Percentiles rank a stretch among this genome's conserved stretches.
These are phyloP conservation scores for Eupelmus urozonus DNA, from an alignment of 2,888 invertebrate species.

Conservation along the genomic window DNA sequence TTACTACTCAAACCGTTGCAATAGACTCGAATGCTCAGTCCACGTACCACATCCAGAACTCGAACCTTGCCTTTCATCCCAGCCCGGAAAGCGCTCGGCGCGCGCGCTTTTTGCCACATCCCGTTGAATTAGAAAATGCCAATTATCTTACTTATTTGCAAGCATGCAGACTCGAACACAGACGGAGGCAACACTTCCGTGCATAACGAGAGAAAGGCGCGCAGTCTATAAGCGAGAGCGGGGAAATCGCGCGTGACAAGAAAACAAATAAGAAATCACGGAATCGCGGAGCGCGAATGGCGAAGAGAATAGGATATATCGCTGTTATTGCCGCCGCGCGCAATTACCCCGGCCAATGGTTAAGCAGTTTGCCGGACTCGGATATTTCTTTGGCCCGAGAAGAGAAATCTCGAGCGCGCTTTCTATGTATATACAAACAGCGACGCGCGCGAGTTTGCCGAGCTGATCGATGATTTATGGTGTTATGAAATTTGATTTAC, in stretches of 20 bases:
- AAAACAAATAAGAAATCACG: conserved; percentile 45
- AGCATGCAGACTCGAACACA: not conserved
- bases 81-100: no score
- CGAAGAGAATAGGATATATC: conserved; percentile 35
- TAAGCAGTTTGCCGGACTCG: not conserved
- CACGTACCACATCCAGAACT: no score
- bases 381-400: conserved; percentile 29
- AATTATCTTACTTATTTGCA: conserved; percentile 20
- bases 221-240: no score
- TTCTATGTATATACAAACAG: conserved; percentile 33
- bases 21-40: no score
- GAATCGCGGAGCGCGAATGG: conserved; percentile 2
- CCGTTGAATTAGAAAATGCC: conserved; percentile 24
- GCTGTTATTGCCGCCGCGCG: conserved; percentile 36
- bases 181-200: not conserved
- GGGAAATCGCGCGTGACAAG: conserved; percentile 37
- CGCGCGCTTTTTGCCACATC: not conserved
- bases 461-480: conserved; percentile 44
- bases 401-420: conserved; percentile 44
- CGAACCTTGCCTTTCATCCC: no score
- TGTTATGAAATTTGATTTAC: conserved; percentile 47
- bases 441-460: no score
- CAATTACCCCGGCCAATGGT: conserved; percentile 29
- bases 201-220: conserved; percentile 49
- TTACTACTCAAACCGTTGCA: no score